Evolutionary conservation across 2,888 invertebrate species (phyloP).

Genomic region (Tillus elongatus): DNA sequence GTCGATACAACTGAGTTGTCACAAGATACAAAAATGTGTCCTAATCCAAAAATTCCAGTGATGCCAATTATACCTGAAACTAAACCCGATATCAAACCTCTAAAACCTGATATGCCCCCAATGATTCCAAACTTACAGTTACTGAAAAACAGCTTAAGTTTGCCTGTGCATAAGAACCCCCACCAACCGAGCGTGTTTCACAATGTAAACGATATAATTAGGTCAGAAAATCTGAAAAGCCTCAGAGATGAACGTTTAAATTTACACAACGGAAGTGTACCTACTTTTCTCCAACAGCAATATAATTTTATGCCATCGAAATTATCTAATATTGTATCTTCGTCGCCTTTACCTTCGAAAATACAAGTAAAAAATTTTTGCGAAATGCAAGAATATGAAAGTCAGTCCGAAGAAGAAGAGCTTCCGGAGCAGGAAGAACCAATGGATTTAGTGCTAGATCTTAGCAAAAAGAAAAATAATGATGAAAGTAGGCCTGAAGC

Average conservation of each 20-base stretch:
- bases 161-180: conserved; percentile 19
- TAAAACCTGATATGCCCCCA: conserved; percentile 15
- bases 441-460: conserved; percentile 56
- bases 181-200: conserved; percentile 24
- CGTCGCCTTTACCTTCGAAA: conserved; percentile 27
- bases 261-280: conserved; percentile 15
- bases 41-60: conserved; percentile 32
- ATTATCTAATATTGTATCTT: conserved; percentile 26
- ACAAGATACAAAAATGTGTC: conserved; percentile 31
- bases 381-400: conserved; percentile 48
- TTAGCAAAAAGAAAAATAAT: conserved; percentile 62
- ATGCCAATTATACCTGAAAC: conserved; percentile 16
- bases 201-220: conserved; percentile 27
- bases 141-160: conserved; percentile 22
- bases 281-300: conserved; percentile 21
- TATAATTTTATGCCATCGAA: conserved; percentile 28
- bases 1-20: conserved; percentile 19
- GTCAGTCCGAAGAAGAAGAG: conserved; percentile 33
- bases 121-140: conserved; percentile 25
- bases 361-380: conserved; percentile 52
- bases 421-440: conserved; percentile 31
- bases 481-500: conserved; percentile 25
- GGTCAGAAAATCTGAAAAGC: conserved; percentile 28
- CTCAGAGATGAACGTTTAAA: conserved; percentile 26
- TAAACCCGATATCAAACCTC: conserved; percentile 19